phyloP scores from a whole-genome alignment of 2,888 invertebrate species.

The Tenthredo mesomela region DNA sequence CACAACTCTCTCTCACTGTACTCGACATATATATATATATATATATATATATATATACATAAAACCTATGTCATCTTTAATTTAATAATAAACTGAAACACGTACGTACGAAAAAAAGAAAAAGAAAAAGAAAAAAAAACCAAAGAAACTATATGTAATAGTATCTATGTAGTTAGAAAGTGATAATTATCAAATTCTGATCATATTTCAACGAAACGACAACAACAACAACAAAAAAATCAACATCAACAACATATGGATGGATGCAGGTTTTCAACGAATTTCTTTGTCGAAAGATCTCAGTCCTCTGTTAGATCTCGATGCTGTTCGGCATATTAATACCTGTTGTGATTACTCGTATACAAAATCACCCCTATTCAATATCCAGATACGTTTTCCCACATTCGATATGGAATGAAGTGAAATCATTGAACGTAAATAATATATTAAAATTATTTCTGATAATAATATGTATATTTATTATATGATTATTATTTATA shows the following conservation, averaged over 20 bases:
- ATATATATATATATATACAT: slow-evolving; percentile 61
- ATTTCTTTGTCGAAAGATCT: background rate
- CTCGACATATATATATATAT: slow-evolving; percentile 67
- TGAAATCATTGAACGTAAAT: slow-evolving; percentile 9
- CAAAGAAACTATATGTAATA: background rate
- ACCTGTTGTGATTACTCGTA: slow-evolving; percentile 5
- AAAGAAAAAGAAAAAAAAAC: background rate
- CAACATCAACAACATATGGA: background rate
- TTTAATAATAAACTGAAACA: slow-evolving; percentile 77
- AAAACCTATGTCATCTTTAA: slow-evolving; percentile 75
- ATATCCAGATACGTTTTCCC: background rate
- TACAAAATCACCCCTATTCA: background rate
- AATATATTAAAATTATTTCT: background rate
- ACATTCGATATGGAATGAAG: background rate
- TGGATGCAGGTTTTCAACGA: background rate
- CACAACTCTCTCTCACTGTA: slow-evolving; percentile 70
- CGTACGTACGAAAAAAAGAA: slow-evolving; percentile 73
- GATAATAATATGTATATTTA: slow-evolving; percentile 1
- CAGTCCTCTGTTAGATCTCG: background rate
- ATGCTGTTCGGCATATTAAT: background rate
- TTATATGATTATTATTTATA: background rate
- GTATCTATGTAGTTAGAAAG: too few species aligned
- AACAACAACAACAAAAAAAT: background rate
- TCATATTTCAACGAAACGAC: background rate
- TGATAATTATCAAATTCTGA: background rate